These are phyloP conservation scores for Sympetrum striolatum DNA, from an alignment of 2,888 invertebrate species.

Conservation along the genomic window DNA sequence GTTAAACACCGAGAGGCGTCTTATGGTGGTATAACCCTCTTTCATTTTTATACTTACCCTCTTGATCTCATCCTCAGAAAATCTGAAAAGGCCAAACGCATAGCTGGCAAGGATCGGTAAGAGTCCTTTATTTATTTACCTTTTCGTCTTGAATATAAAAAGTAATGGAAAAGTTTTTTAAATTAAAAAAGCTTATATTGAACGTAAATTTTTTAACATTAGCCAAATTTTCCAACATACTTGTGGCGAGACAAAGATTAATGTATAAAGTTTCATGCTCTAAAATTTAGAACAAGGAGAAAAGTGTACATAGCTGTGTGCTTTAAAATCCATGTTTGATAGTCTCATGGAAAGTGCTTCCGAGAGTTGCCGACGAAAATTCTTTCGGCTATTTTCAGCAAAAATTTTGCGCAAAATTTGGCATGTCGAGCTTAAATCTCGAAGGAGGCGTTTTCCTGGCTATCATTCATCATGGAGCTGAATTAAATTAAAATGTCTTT, in stretches of 20 bases:
- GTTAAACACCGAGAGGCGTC: conserved; percentile 43
- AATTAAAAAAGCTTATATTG: conserved; percentile 23
- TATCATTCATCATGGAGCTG: conserved; percentile 9
- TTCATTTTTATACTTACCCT: conserved; percentile 41
- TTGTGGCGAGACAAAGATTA: conserved; percentile 22
- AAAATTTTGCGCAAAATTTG: neutral
- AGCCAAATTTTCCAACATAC: conserved; percentile 35
- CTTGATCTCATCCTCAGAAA: conserved; percentile 41
- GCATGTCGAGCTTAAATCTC: neutral
- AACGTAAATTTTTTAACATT: conserved; percentile 18
- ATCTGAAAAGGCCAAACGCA: conserved; percentile 36
- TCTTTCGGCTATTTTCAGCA: too few species aligned
- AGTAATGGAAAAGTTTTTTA: neutral
- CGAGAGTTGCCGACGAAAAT: neutral
- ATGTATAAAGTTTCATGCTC: conserved; percentile 25
- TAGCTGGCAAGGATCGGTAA: conserved; percentile 39
- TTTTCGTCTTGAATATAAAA: conserved; percentile 29
- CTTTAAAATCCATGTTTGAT: conserved; percentile 39
- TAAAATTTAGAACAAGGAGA: conserved; percentile 41
- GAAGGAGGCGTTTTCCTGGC: neutral
- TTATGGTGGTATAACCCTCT: conserved; percentile 41
- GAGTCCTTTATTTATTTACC: conserved; percentile 42
- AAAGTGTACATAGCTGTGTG: conserved; percentile 44
- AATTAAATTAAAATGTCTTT: conserved; percentile 18
- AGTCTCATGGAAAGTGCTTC: conserved; percentile 19